A percentile compares a stretch with the other conserved stretches of the same genome.
These are phyloP conservation scores for Aphis gossypii DNA, from an alignment of 1,140 invertebrate species.

Conservation along the genomic window DNA sequence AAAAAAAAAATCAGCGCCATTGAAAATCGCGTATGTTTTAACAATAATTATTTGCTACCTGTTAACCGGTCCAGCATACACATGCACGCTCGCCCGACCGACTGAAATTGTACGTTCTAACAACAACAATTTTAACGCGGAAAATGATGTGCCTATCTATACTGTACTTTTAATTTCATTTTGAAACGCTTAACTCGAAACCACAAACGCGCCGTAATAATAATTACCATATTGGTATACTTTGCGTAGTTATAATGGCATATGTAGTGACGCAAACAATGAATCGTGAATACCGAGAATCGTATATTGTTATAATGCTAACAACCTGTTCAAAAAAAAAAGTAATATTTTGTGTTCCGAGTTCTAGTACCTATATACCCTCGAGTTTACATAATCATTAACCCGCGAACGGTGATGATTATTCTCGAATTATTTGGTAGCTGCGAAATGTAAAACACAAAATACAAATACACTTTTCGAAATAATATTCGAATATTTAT, in stretches of 20 bases:
- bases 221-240: neutral
- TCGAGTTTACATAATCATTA: too few species aligned
- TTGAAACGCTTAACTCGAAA: neutral
- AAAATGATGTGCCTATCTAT: neutral
- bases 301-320: neutral
- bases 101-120: neutral
- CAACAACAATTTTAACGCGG: neutral
- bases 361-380: too few species aligned
- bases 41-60: neutral
- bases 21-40: neutral
- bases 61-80: neutral
- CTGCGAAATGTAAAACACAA: too few species aligned
- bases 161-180: neutral
- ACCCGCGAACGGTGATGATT: too few species aligned
- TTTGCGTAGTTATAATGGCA: too few species aligned
- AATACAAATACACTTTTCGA: too few species aligned
- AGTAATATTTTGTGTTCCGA: too few species aligned
- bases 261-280: neutral
- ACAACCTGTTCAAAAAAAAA: too few species aligned
- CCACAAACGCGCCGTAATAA: neutral
- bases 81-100: too few species aligned
- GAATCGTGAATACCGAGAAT: neutral
- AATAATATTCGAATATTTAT: too few species aligned
- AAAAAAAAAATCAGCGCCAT: neutral
- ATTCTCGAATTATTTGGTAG: too few species aligned